Evolutionary conservation across 1,140 invertebrate genomes (phyloP).

Genomic region (Aphaenogaster rudis): DNA sequence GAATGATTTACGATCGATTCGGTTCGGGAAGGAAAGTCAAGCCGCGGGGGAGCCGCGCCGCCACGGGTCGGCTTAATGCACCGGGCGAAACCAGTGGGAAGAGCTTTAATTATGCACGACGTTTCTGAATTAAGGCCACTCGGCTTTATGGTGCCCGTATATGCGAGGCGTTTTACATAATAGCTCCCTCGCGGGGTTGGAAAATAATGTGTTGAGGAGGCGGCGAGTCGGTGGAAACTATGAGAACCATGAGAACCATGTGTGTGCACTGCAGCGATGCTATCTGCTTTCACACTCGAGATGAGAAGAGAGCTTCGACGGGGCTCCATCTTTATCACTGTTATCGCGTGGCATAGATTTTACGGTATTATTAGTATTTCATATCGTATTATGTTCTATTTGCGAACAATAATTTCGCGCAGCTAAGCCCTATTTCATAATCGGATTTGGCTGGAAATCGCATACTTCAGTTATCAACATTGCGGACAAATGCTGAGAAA

Average conservation of each 20-base stretch:
- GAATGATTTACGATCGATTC: conserved; percentile 62
- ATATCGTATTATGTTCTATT: neutral
- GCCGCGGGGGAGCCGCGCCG: conserved; percentile 37
- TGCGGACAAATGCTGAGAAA: conserved; percentile 15
- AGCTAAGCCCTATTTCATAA: neutral
- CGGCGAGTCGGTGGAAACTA: conserved; percentile 42
- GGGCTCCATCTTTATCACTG: conserved; percentile 21
- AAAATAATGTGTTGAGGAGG: conserved; percentile 63
- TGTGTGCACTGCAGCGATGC: neutral
- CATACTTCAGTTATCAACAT: neutral
- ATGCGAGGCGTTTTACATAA: conserved; percentile 70
- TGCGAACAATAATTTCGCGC: conserved; percentile 11
- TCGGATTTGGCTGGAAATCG: neutral
- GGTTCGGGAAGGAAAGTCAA: conserved; percentile 46
- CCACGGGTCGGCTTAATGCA: conserved; percentile 54
- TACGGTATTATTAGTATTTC: neutral
- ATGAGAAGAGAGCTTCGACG: conserved; percentile 30
- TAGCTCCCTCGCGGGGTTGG: conserved; percentile 59
- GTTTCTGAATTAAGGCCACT: conserved; percentile 70
- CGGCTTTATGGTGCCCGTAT: conserved; percentile 65
- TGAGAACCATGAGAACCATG: conserved; percentile 63
- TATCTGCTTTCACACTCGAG: conserved; percentile 40
- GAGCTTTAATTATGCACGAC: conserved; percentile 64
- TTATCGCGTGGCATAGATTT: conserved; percentile 41
- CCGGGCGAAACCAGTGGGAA: conserved; percentile 56